phyloP scores from a whole-genome alignment of 2,888 invertebrate genomes.

The Mantis religiosa region DNA sequence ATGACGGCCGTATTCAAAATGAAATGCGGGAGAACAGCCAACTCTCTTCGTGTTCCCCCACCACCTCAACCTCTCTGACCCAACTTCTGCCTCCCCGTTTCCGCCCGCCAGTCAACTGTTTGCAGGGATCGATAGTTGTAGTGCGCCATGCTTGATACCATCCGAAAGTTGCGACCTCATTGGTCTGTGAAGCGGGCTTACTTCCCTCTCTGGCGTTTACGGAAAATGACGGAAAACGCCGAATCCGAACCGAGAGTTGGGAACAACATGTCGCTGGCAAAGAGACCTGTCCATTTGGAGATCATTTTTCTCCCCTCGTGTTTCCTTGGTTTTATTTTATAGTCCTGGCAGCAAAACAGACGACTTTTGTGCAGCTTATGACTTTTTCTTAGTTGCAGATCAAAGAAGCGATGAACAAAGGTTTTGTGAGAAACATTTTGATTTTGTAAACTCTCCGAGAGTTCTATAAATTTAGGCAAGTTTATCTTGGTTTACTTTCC shows the following conservation, averaged over 20 bases:
- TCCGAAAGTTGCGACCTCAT: background rate
- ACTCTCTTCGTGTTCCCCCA: background rate
- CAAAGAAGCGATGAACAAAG: background rate
- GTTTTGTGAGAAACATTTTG: background rate
- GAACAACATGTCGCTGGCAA: constrained; percentile 6
- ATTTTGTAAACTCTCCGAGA: too few species aligned
- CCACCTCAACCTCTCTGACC: background rate
- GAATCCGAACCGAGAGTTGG: background rate
- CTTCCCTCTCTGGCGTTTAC: background rate
- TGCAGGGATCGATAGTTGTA: constrained; percentile 1
- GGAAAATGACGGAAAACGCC: background rate
- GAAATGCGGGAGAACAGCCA: background rate
- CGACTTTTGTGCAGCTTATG: background rate
- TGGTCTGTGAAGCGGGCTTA: background rate
- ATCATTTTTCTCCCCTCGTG: background rate
- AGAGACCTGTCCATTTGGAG: background rate
- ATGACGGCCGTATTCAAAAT: background rate
- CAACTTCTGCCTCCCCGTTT: background rate
- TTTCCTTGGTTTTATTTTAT: background rate
- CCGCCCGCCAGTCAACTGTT: constrained; percentile 11
- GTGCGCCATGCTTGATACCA: background rate
- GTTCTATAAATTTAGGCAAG: too few species aligned
- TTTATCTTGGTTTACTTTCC: too few species aligned
- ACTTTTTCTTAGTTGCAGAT: background rate
- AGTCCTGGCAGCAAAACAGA: background rate